Evolutionary conservation across 92 coral and sea anemone species (phyloP), one percentile per base, ranked within the genome.

Genomic region (Siderastrea radians): DNA sequence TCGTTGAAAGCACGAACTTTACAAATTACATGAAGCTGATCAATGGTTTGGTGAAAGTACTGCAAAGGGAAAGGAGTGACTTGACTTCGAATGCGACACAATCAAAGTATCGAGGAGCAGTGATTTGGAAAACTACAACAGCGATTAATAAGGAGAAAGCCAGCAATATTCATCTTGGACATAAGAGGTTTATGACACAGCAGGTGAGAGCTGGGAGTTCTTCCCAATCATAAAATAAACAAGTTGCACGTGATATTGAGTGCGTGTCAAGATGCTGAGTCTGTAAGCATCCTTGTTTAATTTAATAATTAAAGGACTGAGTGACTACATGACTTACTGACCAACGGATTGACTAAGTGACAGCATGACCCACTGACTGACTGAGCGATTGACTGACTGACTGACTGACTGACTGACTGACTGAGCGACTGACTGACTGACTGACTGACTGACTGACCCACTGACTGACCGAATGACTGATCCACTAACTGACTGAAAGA

Each of bases 91-190:
- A 49, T 49, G 80, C 13, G 38, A 82, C 70, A 58, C 64, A 68
- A 80, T 52, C 58, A 7, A 90, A 67, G 38, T 80, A 65, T 59
- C 87, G 75, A 48, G 90, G 93, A 57, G 83, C 48, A 13, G 78
- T 90, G 26, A 84, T 95, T 49, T 95, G 98, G 98, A 95, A 95
- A 68, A 83, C 98, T 12, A 95, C 98, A 2, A 93, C 98, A 72
- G 89, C 96, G 5, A 90, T 95, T 11, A 95, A 87, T 73, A 93
- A 89, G 46, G 93, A 93, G 54, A 72, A 85, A 67, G 78, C 89
- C 26, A 55, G 72, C 1, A 50, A 79, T 63, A 71, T 72, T 14
- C 84, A 95, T 49, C 88, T 72, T 6, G 86, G 93, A 9, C 75
- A 78, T 49, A 80, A 83, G 71, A 75, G 98, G 14, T 95, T 95